phyloP scores from a whole-genome alignment of 1,140 invertebrate species.

The Euura saliciscinereae region DNA sequence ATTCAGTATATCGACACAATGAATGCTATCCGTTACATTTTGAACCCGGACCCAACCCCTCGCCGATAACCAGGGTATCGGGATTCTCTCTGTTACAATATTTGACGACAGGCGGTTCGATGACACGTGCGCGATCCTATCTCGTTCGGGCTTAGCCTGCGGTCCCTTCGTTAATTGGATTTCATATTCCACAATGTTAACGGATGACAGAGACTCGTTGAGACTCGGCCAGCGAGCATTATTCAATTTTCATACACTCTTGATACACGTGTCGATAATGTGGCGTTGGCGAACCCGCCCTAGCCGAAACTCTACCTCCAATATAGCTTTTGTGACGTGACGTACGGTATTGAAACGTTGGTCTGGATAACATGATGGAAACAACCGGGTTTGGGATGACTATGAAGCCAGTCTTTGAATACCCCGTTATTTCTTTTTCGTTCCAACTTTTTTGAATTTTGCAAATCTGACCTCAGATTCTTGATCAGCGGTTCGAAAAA shows the following conservation, averaged over 20 bases:
- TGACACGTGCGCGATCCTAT: background rate
- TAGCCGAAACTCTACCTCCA: too few relatives aligned
- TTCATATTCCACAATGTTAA: constrained; percentile 39
- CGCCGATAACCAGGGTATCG: background rate
- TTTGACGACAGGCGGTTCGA: constrained; percentile 2
- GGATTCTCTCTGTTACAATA: background rate
- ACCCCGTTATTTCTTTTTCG: too few relatives aligned
- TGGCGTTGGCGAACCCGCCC: background rate
- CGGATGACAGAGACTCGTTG: constrained; percentile 35
- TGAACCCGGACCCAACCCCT: too few relatives aligned
- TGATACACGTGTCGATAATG: constrained; percentile 2
- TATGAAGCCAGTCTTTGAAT: too few relatives aligned
- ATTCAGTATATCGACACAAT: constrained; percentile 11
- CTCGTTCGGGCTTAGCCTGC: background rate
- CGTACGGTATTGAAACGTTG: too few relatives aligned
- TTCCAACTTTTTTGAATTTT: too few relatives aligned
- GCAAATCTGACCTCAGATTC: too few relatives aligned
- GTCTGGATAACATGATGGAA: too few relatives aligned
- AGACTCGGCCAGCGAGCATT: constrained; percentile 32
- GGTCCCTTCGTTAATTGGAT: constrained; percentile 30
- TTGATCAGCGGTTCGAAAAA: too few relatives aligned
- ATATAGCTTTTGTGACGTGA: too few relatives aligned
- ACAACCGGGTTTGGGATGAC: too few relatives aligned
- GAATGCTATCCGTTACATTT: background rate
- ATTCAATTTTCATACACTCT: constrained; percentile 36